A percentile compares a stretch with the other conserved stretches of the same genome.
phyloP scores from a whole-genome alignment of 2,888 invertebrate species.

The Pterostichus madidus region DNA sequence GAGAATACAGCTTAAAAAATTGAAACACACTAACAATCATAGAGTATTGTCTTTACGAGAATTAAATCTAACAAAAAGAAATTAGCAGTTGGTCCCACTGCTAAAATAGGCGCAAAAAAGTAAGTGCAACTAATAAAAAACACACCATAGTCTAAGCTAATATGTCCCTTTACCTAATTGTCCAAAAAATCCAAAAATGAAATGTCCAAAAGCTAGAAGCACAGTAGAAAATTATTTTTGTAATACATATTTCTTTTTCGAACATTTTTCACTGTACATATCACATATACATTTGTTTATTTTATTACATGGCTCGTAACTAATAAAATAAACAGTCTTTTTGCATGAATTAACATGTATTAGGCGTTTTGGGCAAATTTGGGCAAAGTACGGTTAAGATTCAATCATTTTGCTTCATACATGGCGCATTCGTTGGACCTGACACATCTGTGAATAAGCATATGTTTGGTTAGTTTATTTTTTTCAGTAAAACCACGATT shows the following conservation, averaged over 20 bases:
- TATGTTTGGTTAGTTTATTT: slow-evolving; percentile 57
- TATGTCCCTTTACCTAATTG: slow-evolving; percentile 14
- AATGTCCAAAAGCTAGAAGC: slow-evolving; percentile 34
- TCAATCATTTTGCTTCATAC: slow-evolving; percentile 47
- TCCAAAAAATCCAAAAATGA: slow-evolving; percentile 32
- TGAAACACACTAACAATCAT: too few species aligned
- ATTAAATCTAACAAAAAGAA: neutral
- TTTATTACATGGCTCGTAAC: slow-evolving; percentile 48
- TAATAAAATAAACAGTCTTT: slow-evolving; percentile 48
- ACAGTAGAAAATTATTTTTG: slow-evolving; percentile 54
- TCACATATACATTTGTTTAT: slow-evolving; percentile 60
- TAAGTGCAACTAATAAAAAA: neutral
- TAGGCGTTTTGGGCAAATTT: slow-evolving; percentile 43
- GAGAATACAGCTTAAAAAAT: neutral
- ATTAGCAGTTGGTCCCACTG: slow-evolving; percentile 34
- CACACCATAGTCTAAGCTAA: slow-evolving; percentile 9
- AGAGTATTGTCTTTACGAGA: neutral
- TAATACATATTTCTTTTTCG: slow-evolving; percentile 40
- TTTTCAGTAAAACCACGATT: slow-evolving; percentile 50
- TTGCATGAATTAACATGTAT: neutral
- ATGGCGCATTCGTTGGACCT: slow-evolving; percentile 49
- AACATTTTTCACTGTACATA: slow-evolving; percentile 54
- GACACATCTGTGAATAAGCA: slow-evolving; percentile 55
- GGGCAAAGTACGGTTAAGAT: slow-evolving; percentile 22
- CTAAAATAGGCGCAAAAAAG: neutral